Percentiles rank a stretch among this genome's conserved stretches.
Conservation (phyloP, 2,113 vertebrate genomes). For the Spea bombifrons region DNA sequence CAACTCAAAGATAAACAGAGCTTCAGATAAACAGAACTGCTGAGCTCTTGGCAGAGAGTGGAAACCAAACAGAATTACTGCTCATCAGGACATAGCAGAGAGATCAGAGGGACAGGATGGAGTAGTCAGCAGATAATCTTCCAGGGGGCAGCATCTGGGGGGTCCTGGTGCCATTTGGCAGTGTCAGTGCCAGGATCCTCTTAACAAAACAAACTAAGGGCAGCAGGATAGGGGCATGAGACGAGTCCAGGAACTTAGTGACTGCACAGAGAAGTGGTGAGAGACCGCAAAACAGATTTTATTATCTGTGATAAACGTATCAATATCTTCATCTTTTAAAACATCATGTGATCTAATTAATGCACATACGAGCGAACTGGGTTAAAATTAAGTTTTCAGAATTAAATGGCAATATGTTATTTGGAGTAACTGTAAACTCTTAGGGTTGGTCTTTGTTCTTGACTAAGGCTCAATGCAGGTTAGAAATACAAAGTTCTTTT, state of each 20-base stretch:
- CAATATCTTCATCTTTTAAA: not conserved
- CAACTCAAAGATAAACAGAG: slow-evolving; percentile 47
- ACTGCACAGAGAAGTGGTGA: slow-evolving; percentile 13
- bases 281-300: not conserved
- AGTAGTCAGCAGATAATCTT: slow-evolving; percentile 43
- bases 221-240: slow-evolving; percentile 3
- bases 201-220: slow-evolving; percentile 34
- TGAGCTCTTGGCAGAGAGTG: slow-evolving; percentile 40
- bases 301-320: not conserved
- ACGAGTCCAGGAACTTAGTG: not conserved
- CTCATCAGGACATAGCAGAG: slow-evolving; percentile 43
- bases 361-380: too few relatives aligned
- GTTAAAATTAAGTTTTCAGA: too few relatives aligned
- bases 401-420: too few relatives aligned
- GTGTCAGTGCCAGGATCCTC: slow-evolving; percentile 18
- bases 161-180: slow-evolving; percentile 21
- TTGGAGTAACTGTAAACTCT: too few relatives aligned
- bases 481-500: too few relatives aligned
- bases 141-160: slow-evolving; percentile 27
- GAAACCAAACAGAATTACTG: slow-evolving; percentile 47
- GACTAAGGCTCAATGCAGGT: too few relatives aligned
- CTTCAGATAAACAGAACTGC: slow-evolving; percentile 45
- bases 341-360: too few relatives aligned
- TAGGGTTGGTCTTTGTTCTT: too few relatives aligned
- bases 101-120: slow-evolving; percentile 44